Base-by-base conservation (phyloP, 2,888 invertebrate genomes). In the Sminthurides aquaticus region DNA sequence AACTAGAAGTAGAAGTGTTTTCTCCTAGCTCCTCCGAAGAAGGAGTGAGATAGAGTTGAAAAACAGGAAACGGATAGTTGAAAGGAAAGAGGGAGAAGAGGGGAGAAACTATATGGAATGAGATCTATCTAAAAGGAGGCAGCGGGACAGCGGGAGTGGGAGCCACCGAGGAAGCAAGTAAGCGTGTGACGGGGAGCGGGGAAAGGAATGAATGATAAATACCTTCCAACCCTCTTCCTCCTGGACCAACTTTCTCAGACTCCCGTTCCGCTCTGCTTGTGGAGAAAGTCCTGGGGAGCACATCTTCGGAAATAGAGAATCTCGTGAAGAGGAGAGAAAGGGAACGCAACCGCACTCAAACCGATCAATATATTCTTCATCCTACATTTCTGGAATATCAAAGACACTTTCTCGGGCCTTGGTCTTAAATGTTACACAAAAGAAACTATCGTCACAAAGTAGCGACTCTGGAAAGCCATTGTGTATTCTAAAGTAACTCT, bases 171-270 rank as follows among this genome's bases (percentile, higher is more conserved):
- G 15, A 34, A 34, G 43, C 43, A 34, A 11, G 43, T 5, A 34
- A 34, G 43, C 43, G 43, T 34, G 43, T 34, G 43, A 11, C 43
- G 5, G 43, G 43, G 15, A 11, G 5, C 8, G 15, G 43, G 8
- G 8, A 15, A 34, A 34, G 43, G 43, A 34, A 15, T 34, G 43
- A 34, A 34, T 34, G 43, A 34, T 34, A 34, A 34, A 34, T 34
- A 34, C 43, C 43, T 34, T 34, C 52, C 52, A 52, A 18, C 25
- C 25, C 25, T 15, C 43, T n/a, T 28, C 24, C 27, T 34, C 24
- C 59, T 64, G 64, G 64, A 64, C 58, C 64, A 64, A 55, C 64
- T 64, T 64, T 34, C 59, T 64, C 64, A 59, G 58, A 64, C 26
- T 58, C 59, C 52, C 28, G 27, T 60, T 26, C 26, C 20, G 20